Evolutionary conservation across 2,888 invertebrate genomes (phyloP), one percentile per base, ranked within the genome.

Genomic region (Ophion ellenae): DNA sequence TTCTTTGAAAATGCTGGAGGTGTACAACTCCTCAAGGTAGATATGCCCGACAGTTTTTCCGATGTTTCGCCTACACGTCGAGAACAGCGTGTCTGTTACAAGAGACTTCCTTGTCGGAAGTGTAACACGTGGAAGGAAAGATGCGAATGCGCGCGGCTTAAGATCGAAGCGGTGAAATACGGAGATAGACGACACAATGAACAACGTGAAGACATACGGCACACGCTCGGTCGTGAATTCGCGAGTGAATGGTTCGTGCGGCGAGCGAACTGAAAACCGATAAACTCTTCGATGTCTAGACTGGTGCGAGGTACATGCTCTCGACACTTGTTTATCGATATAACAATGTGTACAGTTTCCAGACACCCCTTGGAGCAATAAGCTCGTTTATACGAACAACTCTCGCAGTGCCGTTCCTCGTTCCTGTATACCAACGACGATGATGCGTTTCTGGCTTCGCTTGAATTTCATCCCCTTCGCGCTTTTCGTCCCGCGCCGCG

Each of bases 241-340:
- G 66, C 45, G 71, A 77, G 40, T 36, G 73, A 73, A 70, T 57
- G 82, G 73, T 83, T 78, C 67, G 73, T 36, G 78, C 77, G 70
- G 83, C 84, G 87, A 89, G 87, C 86, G 87, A 89, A 88, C 87
- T 86, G 89, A 87, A 89, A 89, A 88, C 89, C 90, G 90, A 89
- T 90, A 90, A 89, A 89, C 88, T 87, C 83, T 73, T 71, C 90
- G 86, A 89, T 86, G 89, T 90, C 89, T 89, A 90, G 90, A 90
- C 86, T 75, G 40, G 74, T 53, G 63, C 59, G 81, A 63, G 45
- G 67, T 47, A 79, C 61, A 78, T 20, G 82, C 63, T 40, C 71
- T 47, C 70, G 78, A 85, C 73, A 81, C 84, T 81, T 86, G 89
- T 90, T 90, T 90, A 88, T 90, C 89, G 89, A 88, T 86, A 88